Base-by-base conservation (phyloP, 2,797 vertebrate species). In the Dromococcyx pavoninus region DNA sequence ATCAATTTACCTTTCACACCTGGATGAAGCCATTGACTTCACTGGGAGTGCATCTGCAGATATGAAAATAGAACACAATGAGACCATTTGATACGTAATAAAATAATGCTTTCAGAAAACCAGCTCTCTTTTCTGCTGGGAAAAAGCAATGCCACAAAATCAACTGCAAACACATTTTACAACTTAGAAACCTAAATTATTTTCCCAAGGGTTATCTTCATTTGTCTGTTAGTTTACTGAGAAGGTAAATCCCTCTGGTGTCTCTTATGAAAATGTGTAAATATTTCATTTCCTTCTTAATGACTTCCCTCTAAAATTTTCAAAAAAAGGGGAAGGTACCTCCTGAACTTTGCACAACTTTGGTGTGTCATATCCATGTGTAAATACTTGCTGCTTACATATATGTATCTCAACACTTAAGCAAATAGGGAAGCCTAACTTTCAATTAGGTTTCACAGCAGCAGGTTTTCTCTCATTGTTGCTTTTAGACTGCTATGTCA, bases 1-100 rank as follows among this genome's bases (percentile, higher is more conserved):
- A 83, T 78, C 65, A 92, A 91, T 94, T 89, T 86, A 30, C 78
- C 50, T 67, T 92, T 79, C 53, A 86, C 35, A 86, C 78, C 65
- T 81, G 82, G 51, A n/a, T 71, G 70, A 80, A 74, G 54, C 54
- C 44, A 61, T 80, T 80, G 69, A 51, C 54, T 80, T 91, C 5
- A 1, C 44, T 62, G 57, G 33, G 61, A 44, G 4, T 93, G 35
- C 13, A 17, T 44, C 35, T 43, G 11, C 23, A 73, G 24, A 18
- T 35, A 57, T 23, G 57, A 73, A 77, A 86, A 74, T 2, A 77
- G 51, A 88, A 41, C 22, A 41, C 10, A 7, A 62, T 0, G 0
- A 72, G 58, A 69, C 14, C 30, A 54, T 8, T 41, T 25, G 27
- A 65, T 77, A 30, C 4, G 7, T 72, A 83, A 86, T 75, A 76